Conservation (phyloP, 2,888 invertebrate genomes). For the Tupiocoris notatus region DNA sequence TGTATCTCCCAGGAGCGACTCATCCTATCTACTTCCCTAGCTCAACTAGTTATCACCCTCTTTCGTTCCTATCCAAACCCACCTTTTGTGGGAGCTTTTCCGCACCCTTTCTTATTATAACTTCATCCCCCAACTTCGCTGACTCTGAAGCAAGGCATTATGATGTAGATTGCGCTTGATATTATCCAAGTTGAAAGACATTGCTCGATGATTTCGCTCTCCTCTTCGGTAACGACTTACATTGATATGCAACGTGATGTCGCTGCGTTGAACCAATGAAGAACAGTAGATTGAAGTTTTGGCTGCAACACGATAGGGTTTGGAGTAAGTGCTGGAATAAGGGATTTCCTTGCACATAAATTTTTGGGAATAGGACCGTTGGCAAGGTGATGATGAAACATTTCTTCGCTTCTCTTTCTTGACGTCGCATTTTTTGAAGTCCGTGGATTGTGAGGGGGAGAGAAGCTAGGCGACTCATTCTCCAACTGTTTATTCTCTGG, state of each 20-base stretch:
- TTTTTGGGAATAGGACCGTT: too few species aligned
- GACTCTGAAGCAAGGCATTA: constrained; percentile 9
- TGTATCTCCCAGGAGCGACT: neutral
- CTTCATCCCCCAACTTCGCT: neutral
- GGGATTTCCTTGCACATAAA: too few species aligned
- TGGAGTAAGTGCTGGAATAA: too few species aligned
- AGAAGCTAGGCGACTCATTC: too few species aligned
- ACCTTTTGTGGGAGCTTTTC: constrained; percentile 17
- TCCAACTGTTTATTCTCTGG: too few species aligned
- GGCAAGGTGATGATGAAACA: too few species aligned
- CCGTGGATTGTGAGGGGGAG: too few species aligned
- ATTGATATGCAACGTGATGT: constrained; percentile 14
- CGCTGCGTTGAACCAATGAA: neutral
- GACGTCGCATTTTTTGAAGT: too few species aligned
- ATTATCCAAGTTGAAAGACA: constrained; percentile 1
- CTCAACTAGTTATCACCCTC: constrained; percentile 40
- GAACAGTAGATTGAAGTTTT: too few species aligned
- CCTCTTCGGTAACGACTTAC: constrained; percentile 4
- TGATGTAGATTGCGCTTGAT: constrained; percentile 31
- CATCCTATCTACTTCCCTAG: neutral
- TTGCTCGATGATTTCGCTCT: constrained; percentile 23
- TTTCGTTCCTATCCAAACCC: constrained; percentile 19
- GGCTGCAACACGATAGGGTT: too few species aligned
- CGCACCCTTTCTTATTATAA: constrained; percentile 1
- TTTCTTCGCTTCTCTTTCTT: too few species aligned